Percentiles rank a stretch among this genome's conserved stretches.
Conservation (phyloP, 2,113 vertebrate genomes). For the Scomber colias region DNA sequence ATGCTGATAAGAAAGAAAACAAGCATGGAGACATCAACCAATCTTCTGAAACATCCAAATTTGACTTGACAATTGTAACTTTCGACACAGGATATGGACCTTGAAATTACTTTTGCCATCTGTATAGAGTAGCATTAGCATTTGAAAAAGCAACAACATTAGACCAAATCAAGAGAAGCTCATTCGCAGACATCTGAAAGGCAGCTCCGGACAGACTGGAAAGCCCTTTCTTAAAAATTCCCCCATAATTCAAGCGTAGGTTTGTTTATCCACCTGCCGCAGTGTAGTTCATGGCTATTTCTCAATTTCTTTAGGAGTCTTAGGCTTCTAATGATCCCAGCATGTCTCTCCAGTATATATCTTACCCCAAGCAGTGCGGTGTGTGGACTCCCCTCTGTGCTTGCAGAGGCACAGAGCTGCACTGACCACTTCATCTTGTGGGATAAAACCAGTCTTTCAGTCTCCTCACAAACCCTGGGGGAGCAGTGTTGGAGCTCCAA, state of each 20-base stretch:
- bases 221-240: constrained; percentile 45
- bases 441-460: constrained; percentile 74
- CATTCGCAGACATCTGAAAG: constrained; percentile 69
- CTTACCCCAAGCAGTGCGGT: constrained; percentile 64
- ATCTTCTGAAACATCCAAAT: constrained; percentile 55
- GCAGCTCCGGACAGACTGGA: constrained; percentile 31
- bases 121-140: constrained; percentile 75
- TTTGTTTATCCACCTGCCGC: constrained; percentile 77
- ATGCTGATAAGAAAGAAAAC: constrained; percentile 12
- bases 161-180: constrained; percentile 62
- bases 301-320: constrained; percentile 64
- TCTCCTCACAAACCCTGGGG: constrained; percentile 44
- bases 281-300: constrained; percentile 65
- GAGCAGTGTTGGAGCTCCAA: constrained; percentile 38
- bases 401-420: constrained; percentile 54
- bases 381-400: constrained; percentile 57
- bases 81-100: constrained; percentile 63
- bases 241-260: constrained; percentile 53
- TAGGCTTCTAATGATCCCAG: constrained; percentile 72
- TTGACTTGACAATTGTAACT: constrained; percentile 62
- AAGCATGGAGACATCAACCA: constrained; percentile 38
- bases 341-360: constrained; percentile 62
- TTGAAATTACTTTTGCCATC: constrained; percentile 79
- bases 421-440: constrained; percentile 80
- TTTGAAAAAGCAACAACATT: constrained; percentile 73